These are phyloP conservation scores for Ochotona princeps DNA, from an alignment of 2,113 vertebrate genomes.

Conservation along the genomic window DNA sequence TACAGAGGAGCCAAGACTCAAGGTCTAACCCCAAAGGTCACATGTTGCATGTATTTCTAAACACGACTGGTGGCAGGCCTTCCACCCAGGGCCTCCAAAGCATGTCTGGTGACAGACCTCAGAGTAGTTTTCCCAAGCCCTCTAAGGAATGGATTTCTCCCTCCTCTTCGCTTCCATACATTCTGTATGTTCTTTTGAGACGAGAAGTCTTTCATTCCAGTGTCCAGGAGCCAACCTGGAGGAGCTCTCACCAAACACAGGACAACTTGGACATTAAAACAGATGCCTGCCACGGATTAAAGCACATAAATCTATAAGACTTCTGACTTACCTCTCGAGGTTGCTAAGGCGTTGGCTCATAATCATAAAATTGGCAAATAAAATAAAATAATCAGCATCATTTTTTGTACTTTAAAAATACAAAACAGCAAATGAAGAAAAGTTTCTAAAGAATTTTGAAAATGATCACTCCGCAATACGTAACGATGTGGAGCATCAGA, in stretches of 20 bases:
- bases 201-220: background rate
- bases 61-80: background rate
- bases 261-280: background rate
- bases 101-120: background rate
- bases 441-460: constrained; percentile 36
- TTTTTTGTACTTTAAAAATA: constrained; percentile 47
- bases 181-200: background rate
- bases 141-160: background rate
- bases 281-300: background rate
- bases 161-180: background rate
- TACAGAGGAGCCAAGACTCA: background rate
- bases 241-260: background rate
- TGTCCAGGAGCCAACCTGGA: background rate
- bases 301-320: constrained; percentile 6
- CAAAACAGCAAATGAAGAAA: background rate
- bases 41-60: background rate
- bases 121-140: background rate
- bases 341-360: background rate
- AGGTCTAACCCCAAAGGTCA: background rate
- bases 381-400: constrained; percentile 29
- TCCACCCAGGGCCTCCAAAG: background rate
- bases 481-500: background rate
- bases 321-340: constrained; percentile 21
- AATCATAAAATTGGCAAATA: constrained; percentile 35
- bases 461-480: constrained; percentile 1